Conservation (phyloP, 1,140 invertebrate species). For the Drosophila fuyamai region DNA sequence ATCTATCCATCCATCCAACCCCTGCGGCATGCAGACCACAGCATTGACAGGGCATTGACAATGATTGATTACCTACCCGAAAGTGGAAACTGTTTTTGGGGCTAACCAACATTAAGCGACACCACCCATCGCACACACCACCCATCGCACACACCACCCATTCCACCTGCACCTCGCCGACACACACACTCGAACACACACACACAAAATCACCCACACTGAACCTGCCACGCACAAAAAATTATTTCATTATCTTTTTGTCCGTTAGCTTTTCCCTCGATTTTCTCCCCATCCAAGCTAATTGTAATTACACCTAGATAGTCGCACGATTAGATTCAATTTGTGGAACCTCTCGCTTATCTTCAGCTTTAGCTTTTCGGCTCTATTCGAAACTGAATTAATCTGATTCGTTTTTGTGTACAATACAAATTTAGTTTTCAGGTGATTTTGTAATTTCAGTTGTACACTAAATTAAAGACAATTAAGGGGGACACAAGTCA, state of each 20-base stretch:
- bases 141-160: constrained; percentile 21
- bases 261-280: constrained; percentile 57
- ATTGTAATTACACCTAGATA: constrained; percentile 82
- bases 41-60: constrained; percentile 81
- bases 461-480: constrained; percentile 74
- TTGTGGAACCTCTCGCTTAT: constrained; percentile 44
- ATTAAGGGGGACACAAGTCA: constrained; percentile 45
- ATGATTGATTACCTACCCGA: constrained; percentile 77
- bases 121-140: constrained; percentile 27
- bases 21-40: constrained; percentile 47
- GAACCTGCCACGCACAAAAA: constrained; percentile 46
- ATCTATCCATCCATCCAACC: constrained; percentile 22
- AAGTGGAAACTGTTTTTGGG: constrained; percentile 69
- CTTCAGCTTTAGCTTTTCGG: constrained; percentile 9
- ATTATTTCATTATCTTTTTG: constrained; percentile 81
- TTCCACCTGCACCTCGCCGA: constrained; percentile 23
- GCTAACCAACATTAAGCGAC: constrained; percentile 58
- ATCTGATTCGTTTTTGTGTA: constrained; percentile 41
- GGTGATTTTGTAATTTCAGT: constrained; percentile 77
- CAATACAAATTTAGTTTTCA: constrained; percentile 31
- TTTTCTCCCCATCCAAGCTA: constrained; percentile 43
- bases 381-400: constrained; percentile 10
- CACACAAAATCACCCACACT: constrained; percentile 3
- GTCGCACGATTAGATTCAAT: constrained; percentile 80
- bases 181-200: constrained; percentile 18